These are phyloP conservation scores for Rhincodon typus DNA, from an alignment of 2,797 vertebrate genomes.

Conservation along the genomic window DNA sequence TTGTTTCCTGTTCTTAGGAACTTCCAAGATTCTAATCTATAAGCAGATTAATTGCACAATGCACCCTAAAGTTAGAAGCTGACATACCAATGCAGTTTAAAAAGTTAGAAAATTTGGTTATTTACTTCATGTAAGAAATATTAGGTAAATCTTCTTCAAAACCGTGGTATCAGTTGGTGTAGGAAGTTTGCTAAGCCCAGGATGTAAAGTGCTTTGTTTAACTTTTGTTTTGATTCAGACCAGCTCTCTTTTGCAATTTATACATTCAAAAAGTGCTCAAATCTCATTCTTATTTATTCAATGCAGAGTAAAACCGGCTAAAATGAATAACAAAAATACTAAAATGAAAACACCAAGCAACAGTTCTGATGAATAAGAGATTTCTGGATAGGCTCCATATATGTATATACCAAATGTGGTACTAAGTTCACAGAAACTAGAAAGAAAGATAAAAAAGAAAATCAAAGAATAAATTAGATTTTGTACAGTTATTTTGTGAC, in stretches of 20 bases:
- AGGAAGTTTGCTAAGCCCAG: not conserved
- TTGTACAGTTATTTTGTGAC: not conserved
- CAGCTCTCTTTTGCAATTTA: not conserved
- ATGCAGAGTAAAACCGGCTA: not conserved
- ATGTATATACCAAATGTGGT: conserved; percentile 48
- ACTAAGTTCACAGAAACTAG: conserved; percentile 47
- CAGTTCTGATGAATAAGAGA: fast-evolving
- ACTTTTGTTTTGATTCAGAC: not conserved
- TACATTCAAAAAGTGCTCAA: not conserved
- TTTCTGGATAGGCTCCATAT: conserved; percentile 42
- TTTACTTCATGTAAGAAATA: not conserved
- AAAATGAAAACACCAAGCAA: not conserved
- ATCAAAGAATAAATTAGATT: not conserved
- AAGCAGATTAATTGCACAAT: not conserved
- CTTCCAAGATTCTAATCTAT: too few species aligned
- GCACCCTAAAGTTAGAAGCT: not conserved
- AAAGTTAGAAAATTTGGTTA: not conserved
- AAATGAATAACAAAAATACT: not conserved
- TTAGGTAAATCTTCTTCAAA: not conserved
- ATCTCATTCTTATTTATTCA: not conserved
- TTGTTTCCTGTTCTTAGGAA: too few species aligned
- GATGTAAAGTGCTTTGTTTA: not conserved
- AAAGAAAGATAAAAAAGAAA: not conserved
- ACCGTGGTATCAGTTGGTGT: not conserved
- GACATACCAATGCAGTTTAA: not conserved